phyloP scores from a whole-genome alignment of 2,888 invertebrate species.

The Drosophila testacea region DNA sequence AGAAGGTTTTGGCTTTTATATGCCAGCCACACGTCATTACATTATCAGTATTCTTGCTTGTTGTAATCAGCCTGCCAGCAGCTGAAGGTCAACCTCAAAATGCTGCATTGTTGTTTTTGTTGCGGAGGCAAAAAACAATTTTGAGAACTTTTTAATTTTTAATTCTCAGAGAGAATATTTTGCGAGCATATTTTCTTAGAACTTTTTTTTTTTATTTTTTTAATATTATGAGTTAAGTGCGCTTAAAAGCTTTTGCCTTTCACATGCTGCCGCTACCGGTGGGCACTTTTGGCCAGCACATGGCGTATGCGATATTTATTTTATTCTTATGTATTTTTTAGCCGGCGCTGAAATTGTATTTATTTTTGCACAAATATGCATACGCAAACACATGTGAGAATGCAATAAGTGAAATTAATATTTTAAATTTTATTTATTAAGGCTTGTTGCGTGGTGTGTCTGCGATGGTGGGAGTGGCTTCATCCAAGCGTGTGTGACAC shows the following conservation, averaged over 20 bases:
- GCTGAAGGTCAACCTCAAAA: slow-evolving; percentile 34
- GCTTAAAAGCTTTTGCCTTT: slow-evolving; percentile 78
- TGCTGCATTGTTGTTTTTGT: neutral
- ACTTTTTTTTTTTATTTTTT: slow-evolving; percentile 1
- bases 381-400: slow-evolving; percentile 14
- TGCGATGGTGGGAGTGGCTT: slow-evolving; percentile 15
- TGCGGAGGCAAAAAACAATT: slow-evolving; percentile 40
- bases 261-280: slow-evolving; percentile 38
- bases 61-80: slow-evolving; percentile 5
- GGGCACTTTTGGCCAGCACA: slow-evolving; percentile 1
- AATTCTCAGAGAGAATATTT: slow-evolving; percentile 56
- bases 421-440: slow-evolving; percentile 72
- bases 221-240: slow-evolving; percentile 78
- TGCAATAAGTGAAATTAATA: slow-evolving; percentile 65
- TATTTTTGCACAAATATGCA: slow-evolving; percentile 68
- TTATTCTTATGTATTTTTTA: slow-evolving; percentile 56
- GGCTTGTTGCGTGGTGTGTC: slow-evolving; percentile 38
- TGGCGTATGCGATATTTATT: slow-evolving; percentile 66
- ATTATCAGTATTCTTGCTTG: slow-evolving; percentile 34
- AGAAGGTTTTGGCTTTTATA: slow-evolving; percentile 41
- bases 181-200: slow-evolving; percentile 3
- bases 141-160: slow-evolving; percentile 78
- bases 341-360: slow-evolving; percentile 64
- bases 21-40: slow-evolving; percentile 49
- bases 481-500: slow-evolving; percentile 48